These are phyloP conservation scores for Dipus sagitta DNA, from an alignment of 2,797 vertebrate genomes.

Conservation along the genomic window DNA sequence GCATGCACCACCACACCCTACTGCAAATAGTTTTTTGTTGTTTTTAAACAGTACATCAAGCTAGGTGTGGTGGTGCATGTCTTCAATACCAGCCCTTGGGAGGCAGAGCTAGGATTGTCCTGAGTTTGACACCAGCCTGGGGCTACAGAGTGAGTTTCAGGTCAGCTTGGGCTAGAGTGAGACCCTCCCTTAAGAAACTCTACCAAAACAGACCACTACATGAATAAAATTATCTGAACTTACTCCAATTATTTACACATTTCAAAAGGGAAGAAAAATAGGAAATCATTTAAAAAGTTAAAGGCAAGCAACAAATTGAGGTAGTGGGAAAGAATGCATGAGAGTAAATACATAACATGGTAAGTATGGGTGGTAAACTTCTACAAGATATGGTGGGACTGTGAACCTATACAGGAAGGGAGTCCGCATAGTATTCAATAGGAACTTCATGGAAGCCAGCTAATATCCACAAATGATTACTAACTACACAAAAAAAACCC, in stretches of 20 bases:
- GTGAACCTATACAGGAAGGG: neutral
- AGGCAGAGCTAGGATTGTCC: too few relatives aligned
- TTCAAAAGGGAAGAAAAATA: neutral
- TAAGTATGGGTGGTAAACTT: neutral
- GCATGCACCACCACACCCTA: too few relatives aligned
- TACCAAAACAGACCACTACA: neutral
- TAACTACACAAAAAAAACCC: neutral
- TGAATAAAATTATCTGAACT: neutral
- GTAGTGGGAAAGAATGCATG: neutral
- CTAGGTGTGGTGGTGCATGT: too few relatives aligned
- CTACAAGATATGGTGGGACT: neutral
- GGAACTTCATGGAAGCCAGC: slow-evolving; percentile 22
- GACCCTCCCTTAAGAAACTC: neutral
- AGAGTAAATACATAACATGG: neutral
- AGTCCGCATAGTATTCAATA: neutral
- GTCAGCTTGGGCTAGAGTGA: too few relatives aligned
- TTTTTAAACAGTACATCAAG: too few relatives aligned
- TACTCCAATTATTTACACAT: neutral
- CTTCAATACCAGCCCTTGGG: too few relatives aligned
- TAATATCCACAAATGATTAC: neutral
- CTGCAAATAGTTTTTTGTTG: too few relatives aligned
- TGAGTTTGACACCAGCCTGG: too few relatives aligned
- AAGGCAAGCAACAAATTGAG: neutral
- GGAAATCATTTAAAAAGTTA: neutral
- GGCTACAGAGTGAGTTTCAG: too few relatives aligned